These are phyloP conservation scores for Melanocharis versteri DNA, from an alignment of 2,113 vertebrate genomes.

Conservation along the genomic window DNA sequence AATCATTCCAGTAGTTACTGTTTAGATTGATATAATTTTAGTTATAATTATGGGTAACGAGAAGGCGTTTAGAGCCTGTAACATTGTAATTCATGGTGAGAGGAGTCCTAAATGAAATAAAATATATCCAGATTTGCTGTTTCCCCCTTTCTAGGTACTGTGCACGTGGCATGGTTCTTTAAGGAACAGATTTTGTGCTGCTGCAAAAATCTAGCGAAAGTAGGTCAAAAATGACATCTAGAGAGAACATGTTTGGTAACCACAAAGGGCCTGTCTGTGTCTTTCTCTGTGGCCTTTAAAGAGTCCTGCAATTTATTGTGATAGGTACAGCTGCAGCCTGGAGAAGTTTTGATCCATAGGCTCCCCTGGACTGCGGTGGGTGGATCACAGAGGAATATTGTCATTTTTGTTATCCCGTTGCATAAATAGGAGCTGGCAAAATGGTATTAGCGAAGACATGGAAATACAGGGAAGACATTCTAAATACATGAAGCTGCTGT, in stretches of 20 bases:
- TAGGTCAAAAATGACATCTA: slow-evolving; percentile 48
- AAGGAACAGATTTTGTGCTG: slow-evolving; percentile 50
- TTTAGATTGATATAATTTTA: slow-evolving; percentile 71
- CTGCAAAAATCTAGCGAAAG: slow-evolving; percentile 28
- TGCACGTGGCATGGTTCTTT: background rate
- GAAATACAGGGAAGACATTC: background rate
- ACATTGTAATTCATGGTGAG: slow-evolving; percentile 60
- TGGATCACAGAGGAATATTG: background rate
- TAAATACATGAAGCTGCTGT: background rate
- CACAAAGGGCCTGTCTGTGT: background rate
- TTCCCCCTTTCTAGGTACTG: slow-evolving; percentile 16
- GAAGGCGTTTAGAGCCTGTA: slow-evolving; percentile 60
- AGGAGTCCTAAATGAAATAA: slow-evolving; percentile 52
- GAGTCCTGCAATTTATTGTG: background rate
- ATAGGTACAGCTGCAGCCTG: background rate
- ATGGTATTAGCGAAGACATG: background rate
- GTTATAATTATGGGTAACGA: slow-evolving; percentile 74
- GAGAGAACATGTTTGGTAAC: background rate
- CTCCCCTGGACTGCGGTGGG: background rate
- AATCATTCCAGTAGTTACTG: slow-evolving; percentile 63
- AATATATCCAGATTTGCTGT: background rate
- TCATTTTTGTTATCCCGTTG: background rate
- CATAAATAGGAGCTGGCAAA: background rate
- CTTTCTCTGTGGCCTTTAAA: slow-evolving; percentile 24
- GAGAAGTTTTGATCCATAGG: background rate